phyloP scores from a whole-genome alignment of 2,888 invertebrate genomes.

The Acleris holmiana region DNA sequence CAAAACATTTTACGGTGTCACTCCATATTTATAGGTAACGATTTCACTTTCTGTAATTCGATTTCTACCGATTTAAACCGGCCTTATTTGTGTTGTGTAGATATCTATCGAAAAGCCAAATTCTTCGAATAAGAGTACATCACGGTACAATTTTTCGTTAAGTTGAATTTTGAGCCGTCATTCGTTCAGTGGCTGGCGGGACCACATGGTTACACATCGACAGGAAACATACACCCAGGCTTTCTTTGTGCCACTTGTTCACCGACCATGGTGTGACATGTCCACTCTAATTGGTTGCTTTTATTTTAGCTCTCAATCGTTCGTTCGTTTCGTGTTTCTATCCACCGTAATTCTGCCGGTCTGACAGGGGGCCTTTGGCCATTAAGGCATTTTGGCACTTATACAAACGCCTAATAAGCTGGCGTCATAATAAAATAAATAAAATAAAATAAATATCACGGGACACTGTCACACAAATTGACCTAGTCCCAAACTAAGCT shows the following conservation, averaged over 20 bases:
- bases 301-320: slow-evolving; percentile 28
- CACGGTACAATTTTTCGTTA: slow-evolving; percentile 5
- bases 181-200: slow-evolving; percentile 33
- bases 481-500: too few species aligned
- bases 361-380: slow-evolving; percentile 10
- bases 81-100: slow-evolving; percentile 15
- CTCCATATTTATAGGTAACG: slow-evolving; percentile 12
- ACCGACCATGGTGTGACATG: slow-evolving; percentile 52
- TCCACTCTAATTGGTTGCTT: slow-evolving; percentile 49
- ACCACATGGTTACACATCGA: slow-evolving; percentile 45
- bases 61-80: slow-evolving; percentile 11
- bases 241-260: slow-evolving; percentile 59
- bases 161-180: slow-evolving; percentile 18
- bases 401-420: background rate
- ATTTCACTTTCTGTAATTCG: slow-evolving; percentile 24
- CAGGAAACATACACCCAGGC: slow-evolving; percentile 43
- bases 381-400: slow-evolving; percentile 4
- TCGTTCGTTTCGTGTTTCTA: too few species aligned
- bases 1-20: slow-evolving; percentile 9
- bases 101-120: slow-evolving; percentile 7
- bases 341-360: slow-evolving; percentile 2
- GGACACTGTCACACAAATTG: too few species aligned
- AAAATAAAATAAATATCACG: too few species aligned
- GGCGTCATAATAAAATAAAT: too few species aligned
- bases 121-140: slow-evolving; percentile 5